phyloP scores from a whole-genome alignment of 1,140 invertebrate genomes.

The Diploscapter pachys region DNA sequence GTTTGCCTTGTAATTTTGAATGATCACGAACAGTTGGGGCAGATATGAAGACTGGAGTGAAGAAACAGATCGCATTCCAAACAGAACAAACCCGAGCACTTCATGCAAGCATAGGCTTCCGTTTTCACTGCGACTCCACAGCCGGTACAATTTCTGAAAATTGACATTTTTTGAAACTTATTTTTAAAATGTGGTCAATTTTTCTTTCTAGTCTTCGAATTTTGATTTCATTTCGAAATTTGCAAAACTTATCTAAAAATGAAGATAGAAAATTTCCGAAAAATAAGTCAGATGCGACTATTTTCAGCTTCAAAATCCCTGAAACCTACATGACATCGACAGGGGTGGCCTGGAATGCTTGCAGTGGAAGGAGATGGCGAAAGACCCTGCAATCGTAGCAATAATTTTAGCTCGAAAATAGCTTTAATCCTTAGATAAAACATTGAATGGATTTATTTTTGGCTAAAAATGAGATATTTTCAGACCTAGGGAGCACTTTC shows the following conservation, averaged over 20 bases:
- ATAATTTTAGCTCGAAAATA: too few species aligned
- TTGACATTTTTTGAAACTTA: neutral
- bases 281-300: too few species aligned
- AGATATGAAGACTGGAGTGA: conserved; percentile 34
- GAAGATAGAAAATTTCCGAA: too few species aligned
- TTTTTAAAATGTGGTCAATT: conserved; percentile 5
- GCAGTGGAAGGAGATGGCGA: conserved; percentile 89
- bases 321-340: neutral
- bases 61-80: conserved; percentile 38
- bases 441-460: too few species aligned
- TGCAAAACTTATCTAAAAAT: too few species aligned
- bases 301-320: too few species aligned
- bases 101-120: conserved; percentile 25
- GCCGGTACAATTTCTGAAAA: conserved; percentile 15
- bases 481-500: too few species aligned
- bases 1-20: neutral
- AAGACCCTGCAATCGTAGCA: neutral
- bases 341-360: conserved; percentile 72
- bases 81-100: conserved; percentile 27
- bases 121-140: conserved; percentile 16
- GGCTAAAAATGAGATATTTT: neutral
- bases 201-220: neutral
- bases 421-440: too few species aligned
- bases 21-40: conserved; percentile 34
- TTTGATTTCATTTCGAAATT: too few species aligned